phyloP scores from a whole-genome alignment of 1,140 invertebrate species.

The Coelopa frigida region DNA sequence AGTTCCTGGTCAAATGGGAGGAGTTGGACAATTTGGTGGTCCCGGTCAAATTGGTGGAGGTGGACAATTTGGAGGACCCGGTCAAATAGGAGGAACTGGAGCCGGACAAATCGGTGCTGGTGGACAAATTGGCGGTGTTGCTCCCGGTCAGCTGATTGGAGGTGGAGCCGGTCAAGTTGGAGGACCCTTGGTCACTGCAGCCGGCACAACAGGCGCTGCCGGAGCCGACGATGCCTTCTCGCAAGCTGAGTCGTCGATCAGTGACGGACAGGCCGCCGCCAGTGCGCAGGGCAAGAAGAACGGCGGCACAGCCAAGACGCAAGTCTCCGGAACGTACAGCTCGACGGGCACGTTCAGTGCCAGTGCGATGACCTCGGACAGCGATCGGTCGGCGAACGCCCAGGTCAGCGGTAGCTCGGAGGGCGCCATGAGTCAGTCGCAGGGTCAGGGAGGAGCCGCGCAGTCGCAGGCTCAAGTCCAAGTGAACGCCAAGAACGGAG shows the following conservation, averaged over 20 bases:
- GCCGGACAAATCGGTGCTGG: slow-evolving; percentile 14
- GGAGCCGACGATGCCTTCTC: slow-evolving; percentile 57
- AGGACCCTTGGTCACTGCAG: not conserved
- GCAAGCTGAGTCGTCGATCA: slow-evolving; percentile 61
- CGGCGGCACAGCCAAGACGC: slow-evolving; percentile 65
- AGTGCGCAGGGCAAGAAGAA: slow-evolving; percentile 65
- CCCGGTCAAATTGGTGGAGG: slow-evolving; percentile 2
- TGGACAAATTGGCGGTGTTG: not conserved
- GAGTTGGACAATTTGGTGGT: not conserved
- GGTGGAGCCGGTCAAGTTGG: not conserved
- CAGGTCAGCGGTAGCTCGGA: slow-evolving; percentile 65
- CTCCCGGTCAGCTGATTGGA: not conserved
- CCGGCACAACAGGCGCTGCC: slow-evolving; percentile 11
- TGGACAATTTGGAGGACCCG: slow-evolving; percentile 6
- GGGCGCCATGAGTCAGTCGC: slow-evolving; percentile 64
- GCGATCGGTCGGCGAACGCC: slow-evolving; percentile 61
- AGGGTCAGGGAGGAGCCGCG: slow-evolving; percentile 63
- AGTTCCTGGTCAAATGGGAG: slow-evolving; percentile 9
- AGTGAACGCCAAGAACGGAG: slow-evolving; percentile 62
- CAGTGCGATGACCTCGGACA: slow-evolving; percentile 70
- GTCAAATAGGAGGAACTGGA: not conserved
- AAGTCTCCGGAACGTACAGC: slow-evolving; percentile 69
- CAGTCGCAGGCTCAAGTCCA: slow-evolving; percentile 72
- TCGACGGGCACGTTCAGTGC: slow-evolving; percentile 71
- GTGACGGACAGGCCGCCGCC: slow-evolving; percentile 64